phyloP scores from a whole-genome alignment of 1,140 invertebrate species.

The Rhagoletis pomonella region DNA sequence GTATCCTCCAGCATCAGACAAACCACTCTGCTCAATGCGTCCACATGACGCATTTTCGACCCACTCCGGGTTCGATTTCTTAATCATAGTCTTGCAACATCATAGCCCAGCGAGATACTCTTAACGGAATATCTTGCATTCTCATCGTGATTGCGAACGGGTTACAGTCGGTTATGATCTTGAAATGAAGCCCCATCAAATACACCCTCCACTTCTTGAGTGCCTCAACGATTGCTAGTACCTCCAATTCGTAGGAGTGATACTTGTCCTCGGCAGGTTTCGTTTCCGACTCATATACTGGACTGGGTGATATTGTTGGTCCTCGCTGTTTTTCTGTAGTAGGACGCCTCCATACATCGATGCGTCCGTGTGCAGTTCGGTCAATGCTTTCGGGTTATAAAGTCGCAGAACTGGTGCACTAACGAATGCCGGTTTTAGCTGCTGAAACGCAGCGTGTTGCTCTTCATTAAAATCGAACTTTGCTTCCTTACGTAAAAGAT shows the following conservation, averaged over 20 bases:
- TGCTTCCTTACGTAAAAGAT: not conserved
- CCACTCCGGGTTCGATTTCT: not conserved
- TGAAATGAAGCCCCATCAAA: too few relatives aligned
- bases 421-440: too few relatives aligned
- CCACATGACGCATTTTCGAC: not conserved
- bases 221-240: too few relatives aligned
- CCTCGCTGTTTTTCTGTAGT: too few relatives aligned
- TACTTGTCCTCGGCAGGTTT: not conserved
- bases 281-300: constrained; percentile 30
- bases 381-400: not conserved
- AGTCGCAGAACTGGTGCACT: not conserved
- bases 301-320: not conserved
- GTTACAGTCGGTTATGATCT: not conserved
- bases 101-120: constrained; percentile 17
- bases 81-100: constrained; percentile 47
- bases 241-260: constrained; percentile 5
- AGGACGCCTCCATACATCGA: too few relatives aligned
- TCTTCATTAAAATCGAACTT: not conserved
- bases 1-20: not conserved
- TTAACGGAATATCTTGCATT: not conserved
- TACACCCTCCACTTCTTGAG: too few relatives aligned
- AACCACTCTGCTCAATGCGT: not conserved
- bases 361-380: too few relatives aligned
- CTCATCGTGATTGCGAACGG: constrained; percentile 36
- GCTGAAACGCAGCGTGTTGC: not conserved